Evolutionary conservation across 1,140 invertebrate species (phyloP).

Genomic region (Rhynchophorus ferrugineus): DNA sequence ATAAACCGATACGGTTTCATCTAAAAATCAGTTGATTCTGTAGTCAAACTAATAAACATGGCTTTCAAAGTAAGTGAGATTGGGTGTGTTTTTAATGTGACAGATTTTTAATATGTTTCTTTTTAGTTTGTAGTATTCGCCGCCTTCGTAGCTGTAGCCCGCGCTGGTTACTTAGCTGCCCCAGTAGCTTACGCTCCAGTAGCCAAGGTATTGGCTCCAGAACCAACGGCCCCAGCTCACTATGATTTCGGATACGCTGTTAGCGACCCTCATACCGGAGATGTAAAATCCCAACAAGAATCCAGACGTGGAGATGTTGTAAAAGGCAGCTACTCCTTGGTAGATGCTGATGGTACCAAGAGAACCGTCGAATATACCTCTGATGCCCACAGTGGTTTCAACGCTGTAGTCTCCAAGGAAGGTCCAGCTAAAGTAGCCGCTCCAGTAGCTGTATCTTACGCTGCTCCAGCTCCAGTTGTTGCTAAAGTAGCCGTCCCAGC

Average conservation of each 20-base stretch:
- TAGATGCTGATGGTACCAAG: constrained; percentile 24
- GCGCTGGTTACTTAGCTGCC: constrained; percentile 3
- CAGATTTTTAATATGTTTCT: constrained; percentile 42
- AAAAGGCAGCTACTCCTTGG: constrained; percentile 41
- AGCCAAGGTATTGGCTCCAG: constrained; percentile 25
- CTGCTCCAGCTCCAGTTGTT: no score
- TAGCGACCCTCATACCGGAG: constrained; percentile 51
- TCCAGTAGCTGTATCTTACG: no score
- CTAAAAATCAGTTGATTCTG: constrained; percentile 7
- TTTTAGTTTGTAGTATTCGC: constrained; percentile 33
- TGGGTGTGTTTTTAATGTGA: constrained; percentile 17
- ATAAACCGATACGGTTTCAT: constrained; percentile 5
- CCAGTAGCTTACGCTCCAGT: constrained; percentile 7
- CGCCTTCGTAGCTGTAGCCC: constrained; percentile 33
- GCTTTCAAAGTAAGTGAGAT: constrained; percentile 19
- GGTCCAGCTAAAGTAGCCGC: constrained; percentile 37
- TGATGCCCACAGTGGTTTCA: constrained; percentile 48
- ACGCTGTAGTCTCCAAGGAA: constrained; percentile 42
- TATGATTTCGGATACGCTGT: constrained; percentile 51
- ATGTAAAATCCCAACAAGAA: constrained; percentile 51
- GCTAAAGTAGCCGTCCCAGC: constrained; percentile 18
- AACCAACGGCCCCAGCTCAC: constrained; percentile 48
- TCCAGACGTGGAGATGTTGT: constrained; percentile 54
- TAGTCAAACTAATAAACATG: constrained; percentile 15
- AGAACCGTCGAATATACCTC: constrained; percentile 57